Conservation (phyloP, 2,797 vertebrate genomes). For the Mus minutoides region DNA sequence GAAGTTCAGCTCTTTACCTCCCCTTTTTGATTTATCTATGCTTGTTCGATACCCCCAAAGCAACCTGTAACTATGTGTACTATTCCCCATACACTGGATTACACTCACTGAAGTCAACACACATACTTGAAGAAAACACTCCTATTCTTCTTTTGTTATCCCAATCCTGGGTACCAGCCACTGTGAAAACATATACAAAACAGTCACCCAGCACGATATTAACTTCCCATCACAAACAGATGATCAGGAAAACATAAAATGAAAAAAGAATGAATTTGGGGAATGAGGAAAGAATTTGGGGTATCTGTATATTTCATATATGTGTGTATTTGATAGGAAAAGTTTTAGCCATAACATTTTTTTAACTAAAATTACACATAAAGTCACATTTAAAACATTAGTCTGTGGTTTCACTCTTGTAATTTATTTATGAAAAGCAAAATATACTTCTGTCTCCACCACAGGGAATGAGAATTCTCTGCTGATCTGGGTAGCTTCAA, state of each 20-base stretch:
- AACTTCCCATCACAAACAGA: background rate
- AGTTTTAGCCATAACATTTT: background rate
- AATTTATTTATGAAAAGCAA: slow-evolving; percentile 1
- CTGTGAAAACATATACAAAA: background rate
- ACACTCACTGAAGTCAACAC: background rate
- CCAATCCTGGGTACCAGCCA: background rate
- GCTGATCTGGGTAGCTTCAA: background rate
- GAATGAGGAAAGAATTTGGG: background rate
- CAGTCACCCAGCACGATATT: background rate
- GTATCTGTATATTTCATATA: background rate
- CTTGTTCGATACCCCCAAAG: background rate
- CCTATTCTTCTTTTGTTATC: background rate
- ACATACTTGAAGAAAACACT: background rate
- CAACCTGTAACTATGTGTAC: background rate
- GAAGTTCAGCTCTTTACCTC: background rate
- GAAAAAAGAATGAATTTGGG: background rate
- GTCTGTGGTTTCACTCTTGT: background rate
- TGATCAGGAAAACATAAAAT: background rate
- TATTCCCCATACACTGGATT: background rate
- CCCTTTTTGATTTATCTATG: background rate
- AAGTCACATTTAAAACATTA: slow-evolving; percentile 12
- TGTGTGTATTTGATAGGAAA: background rate
- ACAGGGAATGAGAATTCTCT: background rate
- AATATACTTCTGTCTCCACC: background rate
- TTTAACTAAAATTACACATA: background rate